These are phyloP conservation scores for Xestoiulus laeticollis DNA, from an alignment of 2,888 invertebrate species.

Conservation along the genomic window DNA sequence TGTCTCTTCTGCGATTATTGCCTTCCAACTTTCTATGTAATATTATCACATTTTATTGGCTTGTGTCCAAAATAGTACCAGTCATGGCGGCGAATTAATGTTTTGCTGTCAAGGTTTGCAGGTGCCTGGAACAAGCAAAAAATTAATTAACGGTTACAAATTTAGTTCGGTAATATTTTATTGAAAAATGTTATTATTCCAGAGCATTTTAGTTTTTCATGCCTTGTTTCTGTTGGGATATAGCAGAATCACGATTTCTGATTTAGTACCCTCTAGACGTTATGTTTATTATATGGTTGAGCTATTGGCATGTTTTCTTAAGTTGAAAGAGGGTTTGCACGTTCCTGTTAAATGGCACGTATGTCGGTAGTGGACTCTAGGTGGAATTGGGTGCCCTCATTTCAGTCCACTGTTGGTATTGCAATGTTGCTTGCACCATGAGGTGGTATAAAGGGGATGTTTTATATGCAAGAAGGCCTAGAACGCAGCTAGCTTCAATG, in stretches of 20 bases:
- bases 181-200: not conserved
- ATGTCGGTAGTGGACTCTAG: not conserved
- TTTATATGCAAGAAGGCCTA: not conserved
- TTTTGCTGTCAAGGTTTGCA: no score
- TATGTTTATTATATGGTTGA: not conserved
- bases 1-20: no score
- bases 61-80: no score
- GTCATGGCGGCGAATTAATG: no score
- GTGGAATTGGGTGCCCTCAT: not conserved
- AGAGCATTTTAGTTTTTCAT: not conserved
- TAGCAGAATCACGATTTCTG: not conserved
- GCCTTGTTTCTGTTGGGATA: not conserved
- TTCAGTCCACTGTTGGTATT: not conserved
- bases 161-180: not conserved
- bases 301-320: not conserved
- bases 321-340: not conserved
- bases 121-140: no score
- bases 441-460: not conserved
- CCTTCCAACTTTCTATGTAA: no score
- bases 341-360: slow-evolving; percentile 5
- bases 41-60: no score
- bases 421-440: not conserved
- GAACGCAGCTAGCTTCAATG: not conserved
- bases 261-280: not conserved
- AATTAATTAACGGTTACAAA: no score